phyloP scores from a whole-genome alignment of 1,140 invertebrate species.

The Trichomalopsis sarcophagae region DNA sequence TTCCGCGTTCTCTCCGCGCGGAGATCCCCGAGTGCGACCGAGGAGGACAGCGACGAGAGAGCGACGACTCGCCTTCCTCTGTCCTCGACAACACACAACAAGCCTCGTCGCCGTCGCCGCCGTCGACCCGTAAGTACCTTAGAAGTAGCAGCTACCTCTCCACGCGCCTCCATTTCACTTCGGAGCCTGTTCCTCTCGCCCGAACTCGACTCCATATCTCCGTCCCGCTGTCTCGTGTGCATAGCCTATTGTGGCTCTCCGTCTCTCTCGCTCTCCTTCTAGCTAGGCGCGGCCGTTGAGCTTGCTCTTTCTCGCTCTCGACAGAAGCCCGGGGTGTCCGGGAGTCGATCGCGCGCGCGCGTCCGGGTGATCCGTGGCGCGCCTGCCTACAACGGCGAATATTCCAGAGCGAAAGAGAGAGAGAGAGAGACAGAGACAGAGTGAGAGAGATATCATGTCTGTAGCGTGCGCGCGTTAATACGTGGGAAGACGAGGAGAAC shows the following conservation, averaged over 20 bases:
- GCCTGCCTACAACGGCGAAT: background rate
- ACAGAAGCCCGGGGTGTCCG: background rate
- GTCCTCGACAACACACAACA: conserved; percentile 25
- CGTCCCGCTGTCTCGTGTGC: background rate
- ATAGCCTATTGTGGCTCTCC: background rate
- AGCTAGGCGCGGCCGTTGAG: background rate
- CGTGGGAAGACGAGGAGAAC: conserved; percentile 27
- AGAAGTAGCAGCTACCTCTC: background rate
- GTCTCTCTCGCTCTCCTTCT: background rate
- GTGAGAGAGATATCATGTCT: background rate
- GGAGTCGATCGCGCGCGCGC: background rate
- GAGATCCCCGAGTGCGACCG: conserved; percentile 60
- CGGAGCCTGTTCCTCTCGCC: background rate
- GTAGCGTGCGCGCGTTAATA: background rate
- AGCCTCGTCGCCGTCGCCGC: conserved; percentile 37
- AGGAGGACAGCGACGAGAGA: conserved; percentile 59
- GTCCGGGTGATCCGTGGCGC: background rate
- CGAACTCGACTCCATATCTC: background rate
- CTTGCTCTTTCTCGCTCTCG: background rate
- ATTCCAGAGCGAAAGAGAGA: background rate
- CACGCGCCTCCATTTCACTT: background rate
- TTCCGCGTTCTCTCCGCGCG: conserved; percentile 51
- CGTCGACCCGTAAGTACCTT: conserved; percentile 38
- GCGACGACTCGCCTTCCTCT: conserved; percentile 12
- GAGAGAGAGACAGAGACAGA: conserved; percentile 1